Percentiles rank a stretch among this genome's conserved stretches.
Evolutionary conservation across 2,888 invertebrate species (phyloP).

Genomic region (Stenodera caucasica): DNA sequence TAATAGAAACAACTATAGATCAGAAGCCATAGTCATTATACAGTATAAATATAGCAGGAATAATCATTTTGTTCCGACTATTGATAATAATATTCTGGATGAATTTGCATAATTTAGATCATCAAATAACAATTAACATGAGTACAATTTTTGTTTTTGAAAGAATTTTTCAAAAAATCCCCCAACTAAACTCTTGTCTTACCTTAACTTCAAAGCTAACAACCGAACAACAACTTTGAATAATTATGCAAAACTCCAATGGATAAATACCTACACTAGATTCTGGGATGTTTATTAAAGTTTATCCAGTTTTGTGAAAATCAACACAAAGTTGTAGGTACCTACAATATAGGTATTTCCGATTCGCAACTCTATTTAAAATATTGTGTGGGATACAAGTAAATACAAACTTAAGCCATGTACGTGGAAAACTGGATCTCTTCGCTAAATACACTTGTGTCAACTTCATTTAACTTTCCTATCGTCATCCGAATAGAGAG

Average conservation of each 20-base stretch:
- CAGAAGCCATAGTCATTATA: slow-evolving; percentile 13
- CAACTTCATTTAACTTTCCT: slow-evolving; percentile 1
- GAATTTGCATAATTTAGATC: neutral
- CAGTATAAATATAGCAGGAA: neutral
- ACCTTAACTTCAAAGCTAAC: neutral
- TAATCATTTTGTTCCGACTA: neutral
- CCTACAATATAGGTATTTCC: no score
- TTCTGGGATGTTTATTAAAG: neutral
- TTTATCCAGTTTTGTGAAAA: neutral
- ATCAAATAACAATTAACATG: neutral
- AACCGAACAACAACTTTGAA: neutral
- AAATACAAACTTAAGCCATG: neutral
- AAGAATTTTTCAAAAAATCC: neutral
- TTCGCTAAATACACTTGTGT: neutral
- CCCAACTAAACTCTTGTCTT: neutral
- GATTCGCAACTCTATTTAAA: no score
- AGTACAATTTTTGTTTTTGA: neutral
- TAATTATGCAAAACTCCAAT: neutral
- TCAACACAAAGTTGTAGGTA: neutral
- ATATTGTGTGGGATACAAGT: neutral
- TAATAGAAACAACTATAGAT: slow-evolving; percentile 29
- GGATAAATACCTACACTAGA: no score
- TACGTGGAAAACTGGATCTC: neutral
- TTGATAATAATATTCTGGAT: neutral
- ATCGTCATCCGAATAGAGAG: no score